These are phyloP conservation scores for Octodon degus DNA, from an alignment of 2,113 vertebrate species.

Conservation along the genomic window DNA sequence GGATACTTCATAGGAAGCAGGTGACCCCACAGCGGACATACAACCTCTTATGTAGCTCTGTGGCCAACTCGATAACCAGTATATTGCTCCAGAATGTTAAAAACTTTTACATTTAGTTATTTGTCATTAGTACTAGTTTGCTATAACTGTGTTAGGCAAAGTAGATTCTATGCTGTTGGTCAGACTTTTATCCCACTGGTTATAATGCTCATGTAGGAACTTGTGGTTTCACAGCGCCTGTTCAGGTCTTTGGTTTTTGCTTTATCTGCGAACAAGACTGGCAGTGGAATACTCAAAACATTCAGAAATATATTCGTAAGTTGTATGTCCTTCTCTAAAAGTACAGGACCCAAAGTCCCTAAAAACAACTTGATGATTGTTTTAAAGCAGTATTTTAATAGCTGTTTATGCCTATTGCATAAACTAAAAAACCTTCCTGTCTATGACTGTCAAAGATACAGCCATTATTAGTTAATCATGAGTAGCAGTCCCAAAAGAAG, in stretches of 20 bases:
- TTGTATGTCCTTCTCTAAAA: slow-evolving; percentile 71
- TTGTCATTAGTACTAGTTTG: slow-evolving; percentile 11
- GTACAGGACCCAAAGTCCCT: not conserved
- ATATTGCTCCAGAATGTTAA: slow-evolving; percentile 22
- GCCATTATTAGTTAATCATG: fast-evolving
- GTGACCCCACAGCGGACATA: not conserved
- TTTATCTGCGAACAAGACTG: not conserved
- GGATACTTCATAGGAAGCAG: slow-evolving; percentile 43
- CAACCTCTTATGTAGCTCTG: not conserved
- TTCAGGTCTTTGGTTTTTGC: not conserved
- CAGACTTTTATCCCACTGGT: fast-evolving
- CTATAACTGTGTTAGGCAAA: not conserved
- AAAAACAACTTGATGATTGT: slow-evolving; percentile 58
- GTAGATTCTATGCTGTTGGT: not conserved
- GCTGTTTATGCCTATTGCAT: not conserved
- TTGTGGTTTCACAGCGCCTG: not conserved
- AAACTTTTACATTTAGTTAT: slow-evolving; percentile 45
- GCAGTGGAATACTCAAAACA: slow-evolving; percentile 66
- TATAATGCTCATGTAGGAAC: not conserved
- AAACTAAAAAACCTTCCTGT: slow-evolving; percentile 36
- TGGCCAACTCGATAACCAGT: slow-evolving; percentile 19
- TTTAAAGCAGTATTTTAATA: not conserved
- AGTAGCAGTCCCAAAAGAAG: not conserved
- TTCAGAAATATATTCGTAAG: slow-evolving; percentile 70
- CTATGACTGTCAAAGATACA: not conserved